Conservation (phyloP, 1,140 invertebrate species). For the Paraescarpia echinospica region DNA sequence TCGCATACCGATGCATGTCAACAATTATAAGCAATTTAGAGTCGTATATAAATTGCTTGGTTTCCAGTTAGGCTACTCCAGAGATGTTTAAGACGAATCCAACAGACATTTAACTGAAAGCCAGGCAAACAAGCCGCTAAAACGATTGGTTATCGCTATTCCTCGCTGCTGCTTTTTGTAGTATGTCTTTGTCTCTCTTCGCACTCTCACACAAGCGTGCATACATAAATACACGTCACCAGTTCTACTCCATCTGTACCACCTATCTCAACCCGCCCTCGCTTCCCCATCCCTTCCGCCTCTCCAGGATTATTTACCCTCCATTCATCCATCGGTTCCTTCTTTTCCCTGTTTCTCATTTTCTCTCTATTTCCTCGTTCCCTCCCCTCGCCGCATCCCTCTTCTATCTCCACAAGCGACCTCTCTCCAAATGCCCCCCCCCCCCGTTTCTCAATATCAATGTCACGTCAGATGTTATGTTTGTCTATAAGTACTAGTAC, state of each 20-base stretch:
- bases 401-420: too few species aligned
- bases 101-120: neutral
- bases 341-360: neutral
- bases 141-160: neutral
- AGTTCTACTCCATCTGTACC: neutral
- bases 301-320: neutral
- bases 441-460: too few species aligned
- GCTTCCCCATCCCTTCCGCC: too few species aligned
- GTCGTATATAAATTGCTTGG: neutral
- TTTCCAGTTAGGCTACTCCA: neutral
- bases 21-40: neutral
- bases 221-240: neutral
- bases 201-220: too few species aligned
- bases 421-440: too few species aligned
- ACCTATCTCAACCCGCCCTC: neutral
- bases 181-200: too few species aligned
- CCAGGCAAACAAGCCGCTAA: neutral
- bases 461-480: too few species aligned
- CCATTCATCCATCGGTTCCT: neutral
- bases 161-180: too few species aligned
- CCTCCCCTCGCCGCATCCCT: too few species aligned
- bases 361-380: neutral
- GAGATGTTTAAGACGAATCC: neutral
- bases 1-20: neutral
- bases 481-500: too few species aligned